Evolutionary conservation across 2,113 vertebrate genomes (phyloP).

Genomic region (Glaucidium brasilianum): DNA sequence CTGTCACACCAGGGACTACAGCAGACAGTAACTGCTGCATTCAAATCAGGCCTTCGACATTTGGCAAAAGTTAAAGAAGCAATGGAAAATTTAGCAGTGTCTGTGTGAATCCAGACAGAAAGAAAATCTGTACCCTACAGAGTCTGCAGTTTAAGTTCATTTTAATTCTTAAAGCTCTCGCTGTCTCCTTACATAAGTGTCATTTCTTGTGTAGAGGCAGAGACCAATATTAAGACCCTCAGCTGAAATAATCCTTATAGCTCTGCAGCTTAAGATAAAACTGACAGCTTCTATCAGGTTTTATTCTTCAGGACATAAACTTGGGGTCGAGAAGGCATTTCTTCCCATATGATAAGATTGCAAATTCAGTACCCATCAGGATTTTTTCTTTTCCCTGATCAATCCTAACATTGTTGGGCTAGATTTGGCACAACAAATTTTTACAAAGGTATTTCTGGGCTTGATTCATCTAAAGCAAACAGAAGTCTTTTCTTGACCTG

Average conservation of each 20-base stretch:
- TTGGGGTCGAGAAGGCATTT: constrained; percentile 27
- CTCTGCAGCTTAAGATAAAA: constrained; percentile 50
- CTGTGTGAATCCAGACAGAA: neutral
- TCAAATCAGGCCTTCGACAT: neutral
- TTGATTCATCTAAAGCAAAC: neutral
- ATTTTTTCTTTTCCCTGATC: neutral
- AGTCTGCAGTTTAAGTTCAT: neutral
- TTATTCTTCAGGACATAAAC: constrained; percentile 37
- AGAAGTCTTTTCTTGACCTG: neutral
- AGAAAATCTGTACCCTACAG: neutral
- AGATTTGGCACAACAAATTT: neutral
- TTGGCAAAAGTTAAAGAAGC: neutral
- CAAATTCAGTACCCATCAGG: neutral
- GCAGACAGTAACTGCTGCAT: neutral
- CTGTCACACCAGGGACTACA: neutral
- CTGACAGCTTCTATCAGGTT: constrained; percentile 25
- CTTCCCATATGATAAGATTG: neutral
- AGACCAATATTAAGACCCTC: constrained; percentile 35
- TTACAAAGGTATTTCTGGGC: neutral
- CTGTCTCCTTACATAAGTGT: constrained; percentile 34
- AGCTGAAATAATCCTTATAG: constrained; percentile 47
- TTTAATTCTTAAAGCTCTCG: constrained; percentile 32
- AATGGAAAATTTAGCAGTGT: neutral
- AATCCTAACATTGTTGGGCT: neutral
- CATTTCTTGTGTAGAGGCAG: constrained; percentile 17